Evolutionary conservation across 2,113 vertebrate species (phyloP).

Genomic region (Eurystomus gularis): DNA sequence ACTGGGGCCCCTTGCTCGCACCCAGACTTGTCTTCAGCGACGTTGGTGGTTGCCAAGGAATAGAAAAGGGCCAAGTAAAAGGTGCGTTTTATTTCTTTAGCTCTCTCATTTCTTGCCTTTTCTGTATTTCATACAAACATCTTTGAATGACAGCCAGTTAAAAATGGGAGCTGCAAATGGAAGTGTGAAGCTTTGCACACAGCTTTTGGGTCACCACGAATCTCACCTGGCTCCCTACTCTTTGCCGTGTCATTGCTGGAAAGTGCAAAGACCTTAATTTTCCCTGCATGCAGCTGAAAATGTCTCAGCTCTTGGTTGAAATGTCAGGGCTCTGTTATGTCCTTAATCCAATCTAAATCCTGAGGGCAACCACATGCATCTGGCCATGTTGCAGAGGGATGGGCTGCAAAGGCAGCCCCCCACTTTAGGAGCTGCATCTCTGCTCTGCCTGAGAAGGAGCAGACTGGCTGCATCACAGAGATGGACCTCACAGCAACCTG

Average conservation of each 20-base stretch:
- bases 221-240: not conserved
- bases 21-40: not conserved
- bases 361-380: not conserved
- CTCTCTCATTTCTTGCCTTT: not conserved
- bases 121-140: not conserved
- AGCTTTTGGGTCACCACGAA: not conserved
- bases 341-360: not conserved
- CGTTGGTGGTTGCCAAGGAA: not conserved
- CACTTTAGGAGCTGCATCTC: not conserved
- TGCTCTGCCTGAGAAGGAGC: not conserved
- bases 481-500: not conserved
- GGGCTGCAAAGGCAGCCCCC: not conserved
- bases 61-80: not conserved
- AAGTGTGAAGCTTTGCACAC: not conserved
- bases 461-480: not conserved
- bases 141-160: not conserved
- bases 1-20: too few species aligned
- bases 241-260: not conserved
- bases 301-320: not conserved
- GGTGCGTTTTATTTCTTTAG: not conserved
- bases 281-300: not conserved
- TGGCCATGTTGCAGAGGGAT: not conserved
- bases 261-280: conserved; percentile 23
- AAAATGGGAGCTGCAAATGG: not conserved
- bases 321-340: not conserved